Conservation (phyloP, 2,888 invertebrate genomes). For the Andrena fulva region DNA sequence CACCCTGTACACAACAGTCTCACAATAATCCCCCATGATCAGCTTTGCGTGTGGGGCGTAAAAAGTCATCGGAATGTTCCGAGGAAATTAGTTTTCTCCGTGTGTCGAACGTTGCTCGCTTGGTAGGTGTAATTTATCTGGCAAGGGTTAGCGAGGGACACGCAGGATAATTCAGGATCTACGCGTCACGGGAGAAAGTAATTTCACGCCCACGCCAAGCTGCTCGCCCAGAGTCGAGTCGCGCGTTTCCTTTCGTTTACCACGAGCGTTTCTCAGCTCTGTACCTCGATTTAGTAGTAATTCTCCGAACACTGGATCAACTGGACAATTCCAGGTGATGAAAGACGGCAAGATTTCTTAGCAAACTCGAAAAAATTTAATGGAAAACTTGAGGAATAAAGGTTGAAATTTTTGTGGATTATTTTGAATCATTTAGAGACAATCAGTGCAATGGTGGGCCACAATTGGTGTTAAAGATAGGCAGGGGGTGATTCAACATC, state of each 20-base stretch:
- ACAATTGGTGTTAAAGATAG: too few species aligned
- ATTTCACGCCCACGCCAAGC: conserved; percentile 8
- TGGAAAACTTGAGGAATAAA: too few species aligned
- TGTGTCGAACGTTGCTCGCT: conserved; percentile 2
- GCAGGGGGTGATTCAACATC: too few species aligned
- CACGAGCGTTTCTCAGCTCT: neutral
- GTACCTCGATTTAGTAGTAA: neutral
- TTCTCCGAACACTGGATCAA: neutral
- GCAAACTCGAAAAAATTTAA: too few species aligned
- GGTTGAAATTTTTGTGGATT: too few species aligned
- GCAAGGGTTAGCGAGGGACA: conserved; percentile 4
- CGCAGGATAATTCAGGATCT: conserved; percentile 35
- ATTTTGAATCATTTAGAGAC: too few species aligned
- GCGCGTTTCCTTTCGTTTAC: conserved; percentile 11
- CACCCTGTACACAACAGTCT: conserved; percentile 3
- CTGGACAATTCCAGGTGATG: neutral
- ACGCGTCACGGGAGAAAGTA: conserved; percentile 20
- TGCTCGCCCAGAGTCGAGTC: neutral
- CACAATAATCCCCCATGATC: neutral
- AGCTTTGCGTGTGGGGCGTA: neutral
- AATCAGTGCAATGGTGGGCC: too few species aligned
- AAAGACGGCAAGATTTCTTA: neutral
- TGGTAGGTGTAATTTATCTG: conserved; percentile 18
- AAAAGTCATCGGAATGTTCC: neutral
- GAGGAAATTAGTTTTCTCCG: conserved; percentile 15